phyloP scores from a whole-genome alignment of 2,888 invertebrate species.

The Gari tellinella region DNA sequence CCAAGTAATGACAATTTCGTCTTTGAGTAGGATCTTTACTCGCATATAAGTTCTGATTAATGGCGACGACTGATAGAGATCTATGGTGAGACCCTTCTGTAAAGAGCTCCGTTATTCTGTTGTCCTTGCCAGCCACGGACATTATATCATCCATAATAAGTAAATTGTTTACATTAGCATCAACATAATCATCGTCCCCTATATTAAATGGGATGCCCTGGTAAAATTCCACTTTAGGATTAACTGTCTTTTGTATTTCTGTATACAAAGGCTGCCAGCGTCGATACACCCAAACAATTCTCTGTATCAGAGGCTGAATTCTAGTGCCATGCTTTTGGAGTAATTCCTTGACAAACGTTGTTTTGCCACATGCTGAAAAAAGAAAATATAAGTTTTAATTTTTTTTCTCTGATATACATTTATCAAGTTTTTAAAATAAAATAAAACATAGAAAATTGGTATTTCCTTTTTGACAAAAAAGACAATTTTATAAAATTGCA shows the following conservation, averaged over 20 bases:
- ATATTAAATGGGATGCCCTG: slow-evolving; percentile 52
- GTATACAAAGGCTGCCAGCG: slow-evolving; percentile 53
- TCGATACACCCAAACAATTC: slow-evolving; percentile 50
- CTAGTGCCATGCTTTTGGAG: no score
- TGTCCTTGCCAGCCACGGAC: slow-evolving; percentile 58
- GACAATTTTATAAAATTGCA: no score
- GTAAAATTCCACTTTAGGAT: slow-evolving; percentile 56
- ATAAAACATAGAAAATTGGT: no score
- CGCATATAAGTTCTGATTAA: slow-evolving; percentile 52
- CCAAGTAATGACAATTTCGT: slow-evolving; percentile 58
- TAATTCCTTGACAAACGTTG: no score
- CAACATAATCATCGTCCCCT: slow-evolving; percentile 44
- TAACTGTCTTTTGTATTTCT: no score
- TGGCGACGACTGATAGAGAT: slow-evolving; percentile 48
- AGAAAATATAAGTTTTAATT: no score
- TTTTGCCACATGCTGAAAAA: no score
- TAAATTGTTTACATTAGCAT: slow-evolving; percentile 43
- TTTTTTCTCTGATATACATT: no score
- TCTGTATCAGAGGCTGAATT: no score
- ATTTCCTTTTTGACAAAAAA: no score
- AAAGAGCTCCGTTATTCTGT: slow-evolving; percentile 46
- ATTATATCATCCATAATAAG: slow-evolving; percentile 53
- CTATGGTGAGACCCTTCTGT: slow-evolving; percentile 56
- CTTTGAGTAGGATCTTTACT: slow-evolving; percentile 58
- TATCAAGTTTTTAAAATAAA: no score